Evolutionary conservation across 2,797 vertebrate species (phyloP), one percentile per base, ranked within the genome.

Genomic region (Gambelia wislizenii): DNA sequence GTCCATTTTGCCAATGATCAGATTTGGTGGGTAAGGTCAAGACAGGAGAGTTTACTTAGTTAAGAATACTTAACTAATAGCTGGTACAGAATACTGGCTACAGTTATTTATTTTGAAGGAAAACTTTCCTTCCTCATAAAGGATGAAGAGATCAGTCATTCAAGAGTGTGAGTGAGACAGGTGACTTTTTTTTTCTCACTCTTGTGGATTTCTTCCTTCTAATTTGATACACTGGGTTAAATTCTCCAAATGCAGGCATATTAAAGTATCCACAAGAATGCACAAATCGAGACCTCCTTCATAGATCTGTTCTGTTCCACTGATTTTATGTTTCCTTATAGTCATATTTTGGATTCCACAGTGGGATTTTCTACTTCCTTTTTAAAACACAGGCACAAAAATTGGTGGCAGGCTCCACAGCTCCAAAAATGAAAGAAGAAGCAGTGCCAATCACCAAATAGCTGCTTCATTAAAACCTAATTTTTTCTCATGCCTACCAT

Each of bases 361-460:
- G 2, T 87, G 4, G 70, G 44, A 79, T 83, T 84, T 49, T 49
- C 72, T 67, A 14, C 33, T 8, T 18, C 33, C 18, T 47, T 69
- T 83, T 6, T 6, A 27, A 61, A 54, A 76, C 36, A 36, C 20
- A 88, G 88, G 70, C 75, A 93, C 91, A 87, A 25, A 91, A 0
- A 20, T 89, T 89, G 85, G 64, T 89, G 91, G 18, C 20, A 85
- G 85, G 33, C 79, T 89, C 0, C 54, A 52, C 82, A 84, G 86
- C 67, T 84, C 80, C 79, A 52, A 67, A 67, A 83, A 25, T 93
- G 72, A 78, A 85, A 61, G 85, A 87, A 67, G 39, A 86, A 91
- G 27, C 70, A 20, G 14, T 75, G 0, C 80, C 80, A 83, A 39
- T 75, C 20, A 64, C 56, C 14, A 56, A 64, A 75, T 49, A 88